Evolutionary conservation across 1,140 invertebrate genomes (phyloP), one percentile per base, ranked within the genome.

Genomic region (Drosophila varians): DNA sequence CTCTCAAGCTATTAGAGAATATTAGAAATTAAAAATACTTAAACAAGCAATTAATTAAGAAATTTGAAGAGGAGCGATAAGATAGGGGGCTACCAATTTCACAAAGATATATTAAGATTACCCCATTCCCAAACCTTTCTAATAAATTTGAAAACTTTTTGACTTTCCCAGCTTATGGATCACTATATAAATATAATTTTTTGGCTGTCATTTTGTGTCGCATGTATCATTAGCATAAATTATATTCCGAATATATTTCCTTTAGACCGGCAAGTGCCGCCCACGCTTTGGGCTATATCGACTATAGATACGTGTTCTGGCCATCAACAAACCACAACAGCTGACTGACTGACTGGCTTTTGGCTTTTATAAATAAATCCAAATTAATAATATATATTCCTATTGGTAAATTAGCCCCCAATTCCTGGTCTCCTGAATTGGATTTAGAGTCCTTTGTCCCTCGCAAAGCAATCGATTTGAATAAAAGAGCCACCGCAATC

Each of bases 271-370:
- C 60, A 66, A 75, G 61, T 60, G 71, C 72, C 72, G 51, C 77
- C 77, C 72, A 76, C 77, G 40, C 49, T 16, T 40, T 52, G 28
- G 19, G 54, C 28, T 52, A 43, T 12, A 62, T 47, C 14, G 47
- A 38, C 38, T 47, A 43, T 47, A 48, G 42, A 54, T 79, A 74
- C 61, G 14, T 65, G 26, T 66, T 65, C 26, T 12, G n/a, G 36
- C 18, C 64, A 66, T 66, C 64, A 68, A 66, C 66, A 71, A 80
- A 58, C 51, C 77, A 18, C 73, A 82, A 82, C 77, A 82, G 77
- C 77, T 82, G 77, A 82, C 77, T 82, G 52, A 34, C 66, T 53
- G 64, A 53, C 68, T 74, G 73, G 58, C 51, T 4, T 68, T 77
- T 51, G 9, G 19, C 25, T 48, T 48, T 82, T 82, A 82, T 74